Percentiles rank a stretch among this genome's conserved stretches.
Evolutionary conservation across 2,888 invertebrate species (phyloP).

Genomic region (Trachelus stipa): DNA sequence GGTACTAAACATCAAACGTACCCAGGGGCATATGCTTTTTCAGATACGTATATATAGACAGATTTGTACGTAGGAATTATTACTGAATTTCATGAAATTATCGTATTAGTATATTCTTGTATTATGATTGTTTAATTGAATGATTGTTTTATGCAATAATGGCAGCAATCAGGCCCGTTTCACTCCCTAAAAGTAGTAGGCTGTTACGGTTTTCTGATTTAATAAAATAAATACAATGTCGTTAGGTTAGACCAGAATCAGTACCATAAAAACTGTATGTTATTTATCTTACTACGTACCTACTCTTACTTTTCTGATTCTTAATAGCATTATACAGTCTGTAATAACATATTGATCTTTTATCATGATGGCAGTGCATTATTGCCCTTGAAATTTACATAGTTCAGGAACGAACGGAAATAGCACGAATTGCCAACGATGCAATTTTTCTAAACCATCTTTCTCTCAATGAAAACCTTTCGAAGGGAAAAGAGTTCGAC

Average conservation of each 20-base stretch:
- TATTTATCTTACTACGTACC: too few relatives aligned
- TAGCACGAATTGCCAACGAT: slow-evolving; percentile 22
- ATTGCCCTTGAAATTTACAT: slow-evolving; percentile 41
- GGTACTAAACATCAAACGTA: background rate
- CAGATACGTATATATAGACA: background rate
- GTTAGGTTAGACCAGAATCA: background rate
- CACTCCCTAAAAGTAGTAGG: background rate
- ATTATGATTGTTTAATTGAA: background rate
- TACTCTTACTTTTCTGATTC: background rate
- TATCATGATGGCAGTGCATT: background rate
- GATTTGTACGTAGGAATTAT: background rate
- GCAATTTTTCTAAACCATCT: background rate
- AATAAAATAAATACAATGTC: background rate
- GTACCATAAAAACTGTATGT: background rate
- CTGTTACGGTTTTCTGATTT: background rate
- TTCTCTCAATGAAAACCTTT: background rate
- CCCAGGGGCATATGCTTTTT: too few relatives aligned
- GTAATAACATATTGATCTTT: background rate
- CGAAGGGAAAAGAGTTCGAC: too few relatives aligned
- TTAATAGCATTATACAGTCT: background rate
- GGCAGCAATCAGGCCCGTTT: background rate
- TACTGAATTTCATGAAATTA: background rate
- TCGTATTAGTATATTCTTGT: background rate
- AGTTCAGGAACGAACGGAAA: slow-evolving; percentile 27
- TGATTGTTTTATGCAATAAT: background rate